Base-by-base conservation (phyloP, 2,797 vertebrate species). In the Muscicapa striata region DNA sequence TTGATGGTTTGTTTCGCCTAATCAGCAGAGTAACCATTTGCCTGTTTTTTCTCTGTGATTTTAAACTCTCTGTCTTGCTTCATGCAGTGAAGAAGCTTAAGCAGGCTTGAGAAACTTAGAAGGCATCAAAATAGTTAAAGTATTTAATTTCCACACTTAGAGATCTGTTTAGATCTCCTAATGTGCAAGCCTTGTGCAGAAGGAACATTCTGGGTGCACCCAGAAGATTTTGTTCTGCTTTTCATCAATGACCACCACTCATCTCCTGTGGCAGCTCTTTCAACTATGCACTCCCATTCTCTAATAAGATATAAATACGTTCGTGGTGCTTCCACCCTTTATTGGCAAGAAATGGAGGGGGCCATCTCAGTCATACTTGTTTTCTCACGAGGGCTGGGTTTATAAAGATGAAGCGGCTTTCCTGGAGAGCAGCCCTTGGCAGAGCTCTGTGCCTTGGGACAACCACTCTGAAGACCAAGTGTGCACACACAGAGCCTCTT, bases 21-120 rank as follows among this genome's bases (percentile, higher is more conserved):
- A 74, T 69, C 85, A 89, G 29, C 26, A 78, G 16, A 67, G n/a
- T 51, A 63, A 64, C 13, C 5, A 6, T 13, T 75, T 89, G 10
- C 43, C 26, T 36, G 0, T 26, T 26, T 24, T 58, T 40, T 15
- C 7, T 4, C 10, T 1, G 2, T 30, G 6, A 59, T 73, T 94
- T 87, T 77, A 89, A 94, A 72, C 26, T 27, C 11, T 20, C n/a
- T n/a, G n/a, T n/a, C 32, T 84, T 84, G 23, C n/a, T 88, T 89
- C 55, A 36, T 64, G 43, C 61, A 61, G 29, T 14, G 16, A 70
- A 86, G n/a, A 29, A 54, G 41, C 26, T 66, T 48, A 12, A 89
- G 30, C 20, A 58, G 40, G 68, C 9, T n/a, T 52, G 20, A 72
- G 45, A 58, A 73, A 41, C 30, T 66, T 32, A 69, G 78, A 94